Evolutionary conservation across 2,888 invertebrate species (phyloP), one percentile per base, ranked within the genome.

Genomic region (Barypeithes pellucidus): DNA sequence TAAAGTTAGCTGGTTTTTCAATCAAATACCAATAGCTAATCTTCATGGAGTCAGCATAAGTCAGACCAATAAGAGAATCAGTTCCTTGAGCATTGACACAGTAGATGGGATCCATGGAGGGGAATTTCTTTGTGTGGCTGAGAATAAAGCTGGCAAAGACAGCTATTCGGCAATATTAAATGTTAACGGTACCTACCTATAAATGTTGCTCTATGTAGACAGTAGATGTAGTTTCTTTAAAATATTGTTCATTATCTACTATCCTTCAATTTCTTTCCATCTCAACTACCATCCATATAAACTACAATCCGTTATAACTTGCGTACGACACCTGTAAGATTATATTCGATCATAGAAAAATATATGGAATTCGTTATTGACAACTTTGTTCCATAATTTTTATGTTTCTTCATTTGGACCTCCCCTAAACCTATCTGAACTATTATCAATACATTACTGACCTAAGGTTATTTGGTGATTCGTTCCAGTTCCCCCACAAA

Each of bases 1-100:
- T 47, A 88, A 88, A 74, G 88, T 93, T 57, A 84, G 87, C 33
- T 93, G 92, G 92, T 86, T 88, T 20, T 89, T 91, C 79, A 90
- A 90, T 70, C 86, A 82, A 65, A 84, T 84, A 75, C 79, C 82
- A 29, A 80, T 89, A 14, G 83, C 81, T 78, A 88, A 87, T 78
- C 88, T 88, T 76, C 87, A 86, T 71, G 90, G 91, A 62, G 86
- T 91, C 45, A 86, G 88, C n/a, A 86, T 88, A 60, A 24, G 60
- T 33, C 86, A 86, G 82, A 47, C 33, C 70, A 91, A 89, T 75
- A 90, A 90, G 80, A 89, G 90, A 85, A 86, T 88, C 67, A 90
- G 89, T 81, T 87, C 90, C 79, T 86, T 92, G 65, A 89, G 87
- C 77, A 89, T 91, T 75, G 89, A 90, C 75, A 88, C 88, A 59